A percentile compares a stretch with the other conserved stretches of the same genome.
These are phyloP conservation scores for Mohoua ochrocephala DNA, from an alignment of 2,113 vertebrate genomes.

Conservation along the genomic window DNA sequence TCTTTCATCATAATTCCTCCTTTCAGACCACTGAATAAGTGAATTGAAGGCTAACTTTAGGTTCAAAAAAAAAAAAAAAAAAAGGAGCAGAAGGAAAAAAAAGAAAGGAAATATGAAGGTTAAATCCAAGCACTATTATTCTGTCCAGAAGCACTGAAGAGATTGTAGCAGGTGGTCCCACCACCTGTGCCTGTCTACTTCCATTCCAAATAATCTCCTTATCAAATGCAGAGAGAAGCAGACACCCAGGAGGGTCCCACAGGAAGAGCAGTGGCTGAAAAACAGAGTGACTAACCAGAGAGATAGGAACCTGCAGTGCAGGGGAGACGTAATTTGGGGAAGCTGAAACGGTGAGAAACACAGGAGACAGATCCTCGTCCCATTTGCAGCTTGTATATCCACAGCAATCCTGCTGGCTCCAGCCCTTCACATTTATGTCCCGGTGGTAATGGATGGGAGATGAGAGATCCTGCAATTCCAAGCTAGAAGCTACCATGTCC, in stretches of 20 bases:
- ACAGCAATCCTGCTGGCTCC: neutral
- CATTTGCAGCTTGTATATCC: neutral
- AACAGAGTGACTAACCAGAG: neutral
- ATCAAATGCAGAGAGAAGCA: conserved; percentile 10
- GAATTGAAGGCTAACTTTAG: neutral
- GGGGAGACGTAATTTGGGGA: neutral
- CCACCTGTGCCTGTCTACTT: conserved; percentile 39
- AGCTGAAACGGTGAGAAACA: neutral
- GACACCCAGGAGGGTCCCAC: neutral
- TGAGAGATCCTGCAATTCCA: neutral
- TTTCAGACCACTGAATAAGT: neutral
- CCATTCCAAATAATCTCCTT: conserved; percentile 22
- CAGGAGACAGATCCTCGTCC: neutral
- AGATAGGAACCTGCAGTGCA: neutral
- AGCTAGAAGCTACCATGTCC: neutral
- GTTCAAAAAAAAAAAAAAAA: neutral
- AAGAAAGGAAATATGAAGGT: neutral
- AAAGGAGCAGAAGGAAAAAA: neutral
- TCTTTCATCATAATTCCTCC: neutral
- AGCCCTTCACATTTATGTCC: neutral
- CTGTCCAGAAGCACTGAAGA: neutral
- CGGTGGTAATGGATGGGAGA: neutral
- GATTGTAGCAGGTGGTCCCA: conserved; percentile 26
- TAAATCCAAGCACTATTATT: neutral
- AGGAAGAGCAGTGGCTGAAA: neutral